Evolutionary conservation across 1,140 invertebrate genomes (phyloP).

Genomic region (Drosophila virilis): DNA sequence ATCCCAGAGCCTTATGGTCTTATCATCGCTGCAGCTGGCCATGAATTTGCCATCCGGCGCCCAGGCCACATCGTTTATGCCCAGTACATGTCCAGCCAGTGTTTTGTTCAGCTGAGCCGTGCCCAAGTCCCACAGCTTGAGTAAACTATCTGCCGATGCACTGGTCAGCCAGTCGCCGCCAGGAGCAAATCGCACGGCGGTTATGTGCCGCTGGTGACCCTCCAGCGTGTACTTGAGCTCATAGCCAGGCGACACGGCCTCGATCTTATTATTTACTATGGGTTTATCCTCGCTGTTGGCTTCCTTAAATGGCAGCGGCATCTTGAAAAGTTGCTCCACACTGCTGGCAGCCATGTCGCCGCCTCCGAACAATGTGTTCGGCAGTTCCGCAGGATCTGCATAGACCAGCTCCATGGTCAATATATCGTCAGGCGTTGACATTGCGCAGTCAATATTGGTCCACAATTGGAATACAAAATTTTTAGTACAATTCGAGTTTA

Average conservation of each 20-base stretch:
- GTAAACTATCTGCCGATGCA: slow-evolving; percentile 37
- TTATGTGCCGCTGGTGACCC: slow-evolving; percentile 37
- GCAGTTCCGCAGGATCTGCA: background rate
- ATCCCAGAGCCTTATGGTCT: slow-evolving; percentile 49
- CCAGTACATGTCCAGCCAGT: slow-evolving; percentile 40
- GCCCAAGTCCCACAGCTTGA: slow-evolving; percentile 55
- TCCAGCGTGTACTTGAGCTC: slow-evolving; percentile 16
- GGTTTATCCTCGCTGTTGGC: background rate
- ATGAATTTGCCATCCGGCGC: slow-evolving; percentile 23
- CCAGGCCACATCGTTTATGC: slow-evolving; percentile 64
- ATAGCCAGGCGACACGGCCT: slow-evolving; percentile 36
- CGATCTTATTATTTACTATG: background rate
- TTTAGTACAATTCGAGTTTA: background rate
- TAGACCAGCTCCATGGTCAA: background rate
- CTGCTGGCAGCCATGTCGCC: background rate
- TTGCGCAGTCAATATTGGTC: background rate
- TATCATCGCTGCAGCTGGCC: slow-evolving; percentile 60
- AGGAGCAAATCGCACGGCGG: slow-evolving; percentile 44
- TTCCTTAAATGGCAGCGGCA: slow-evolving; percentile 18
- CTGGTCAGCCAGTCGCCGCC: slow-evolving; percentile 46
- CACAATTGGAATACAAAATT: background rate
- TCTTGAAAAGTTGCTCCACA: slow-evolving; percentile 29
- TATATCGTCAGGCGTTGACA: background rate
- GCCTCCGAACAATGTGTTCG: background rate
- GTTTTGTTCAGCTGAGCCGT: slow-evolving; percentile 16